Evolutionary conservation across 2,888 invertebrate genomes (phyloP), one percentile per base, ranked within the genome.

Genomic region (Drosophila lacicola): DNA sequence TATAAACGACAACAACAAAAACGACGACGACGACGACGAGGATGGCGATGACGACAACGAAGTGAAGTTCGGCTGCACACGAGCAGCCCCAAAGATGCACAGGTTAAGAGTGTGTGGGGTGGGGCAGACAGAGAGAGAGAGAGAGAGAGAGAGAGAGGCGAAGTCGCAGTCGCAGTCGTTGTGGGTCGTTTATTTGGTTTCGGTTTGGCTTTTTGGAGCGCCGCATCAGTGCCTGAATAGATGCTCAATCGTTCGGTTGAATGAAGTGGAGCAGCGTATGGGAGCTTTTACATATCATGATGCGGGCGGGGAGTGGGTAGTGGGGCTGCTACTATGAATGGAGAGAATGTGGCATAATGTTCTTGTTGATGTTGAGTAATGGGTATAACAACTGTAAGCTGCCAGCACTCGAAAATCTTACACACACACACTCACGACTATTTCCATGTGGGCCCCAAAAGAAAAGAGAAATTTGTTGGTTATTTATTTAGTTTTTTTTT

Each of bases 301-400:
- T n/a, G 9, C 2, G n/a, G 11, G 51, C 2, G 42, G 13, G 42
- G 50, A 50, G 21, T 46, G 29, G 33, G 2, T 9, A 9, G 29
- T 10, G 6, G 10, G 50, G 33, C 39, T 19, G 65, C 45, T 66
- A 57, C 79, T 74, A 74, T 77, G 81, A 82, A 84, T 84, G 74
- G 51, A 61, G 55, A 47, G 60, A 57, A 65, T 84, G 80, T 84
- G 84, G 84, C 83, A 84, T 83, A 83, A 83, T 83, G 87, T 87
- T 87, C 83, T 83, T 83, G 83, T 83, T 83, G 87, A 83, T 83
- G 87, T 83, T 83, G 87, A 83, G 84, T 87, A 83, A 87, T 83
- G 87, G 83, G 84, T 70, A 83, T 83, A 84, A 87, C 83, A 83
- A 83, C 83, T 87, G 84, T 87, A 83, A 83, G 87, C 87, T 80